These are phyloP conservation scores for Edolisoma coerulescens DNA, from an alignment of 2,113 vertebrate species.

Conservation along the genomic window DNA sequence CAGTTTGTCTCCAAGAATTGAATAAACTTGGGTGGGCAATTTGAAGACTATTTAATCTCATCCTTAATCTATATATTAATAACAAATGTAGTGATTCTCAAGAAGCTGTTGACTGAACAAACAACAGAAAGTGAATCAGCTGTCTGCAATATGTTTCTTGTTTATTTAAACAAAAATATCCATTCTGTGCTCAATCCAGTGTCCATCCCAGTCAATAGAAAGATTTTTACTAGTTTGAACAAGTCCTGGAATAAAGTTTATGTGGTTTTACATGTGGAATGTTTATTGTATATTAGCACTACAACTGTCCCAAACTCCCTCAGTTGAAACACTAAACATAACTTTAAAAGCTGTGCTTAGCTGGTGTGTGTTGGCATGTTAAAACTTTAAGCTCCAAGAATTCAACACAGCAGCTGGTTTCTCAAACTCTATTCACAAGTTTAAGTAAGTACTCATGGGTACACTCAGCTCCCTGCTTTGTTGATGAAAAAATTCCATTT, in stretches of 20 bases:
- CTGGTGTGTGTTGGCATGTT: neutral
- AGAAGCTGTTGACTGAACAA: slow-evolving; percentile 35
- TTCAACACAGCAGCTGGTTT: neutral
- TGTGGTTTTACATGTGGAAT: neutral
- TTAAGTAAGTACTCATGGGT: neutral
- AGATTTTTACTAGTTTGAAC: neutral
- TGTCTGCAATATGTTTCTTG: neutral
- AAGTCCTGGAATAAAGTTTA: neutral
- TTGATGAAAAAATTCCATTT: neutral
- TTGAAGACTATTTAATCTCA: neutral
- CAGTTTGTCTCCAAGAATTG: neutral
- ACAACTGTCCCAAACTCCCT: neutral
- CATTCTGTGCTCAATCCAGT: neutral
- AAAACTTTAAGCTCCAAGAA: neutral
- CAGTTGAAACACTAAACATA: neutral
- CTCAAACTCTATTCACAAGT: neutral
- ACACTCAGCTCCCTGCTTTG: neutral
- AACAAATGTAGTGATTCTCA: neutral
- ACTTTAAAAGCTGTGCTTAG: neutral
- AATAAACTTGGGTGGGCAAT: neutral
- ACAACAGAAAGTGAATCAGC: slow-evolving; percentile 7
- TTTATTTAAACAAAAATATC: slow-evolving; percentile 30
- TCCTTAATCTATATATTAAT: neutral
- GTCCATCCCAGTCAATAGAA: neutral
- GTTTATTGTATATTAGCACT: neutral